Conservation (phyloP, 2,113 vertebrate species). For the Coptodon bakossiorum region DNA sequence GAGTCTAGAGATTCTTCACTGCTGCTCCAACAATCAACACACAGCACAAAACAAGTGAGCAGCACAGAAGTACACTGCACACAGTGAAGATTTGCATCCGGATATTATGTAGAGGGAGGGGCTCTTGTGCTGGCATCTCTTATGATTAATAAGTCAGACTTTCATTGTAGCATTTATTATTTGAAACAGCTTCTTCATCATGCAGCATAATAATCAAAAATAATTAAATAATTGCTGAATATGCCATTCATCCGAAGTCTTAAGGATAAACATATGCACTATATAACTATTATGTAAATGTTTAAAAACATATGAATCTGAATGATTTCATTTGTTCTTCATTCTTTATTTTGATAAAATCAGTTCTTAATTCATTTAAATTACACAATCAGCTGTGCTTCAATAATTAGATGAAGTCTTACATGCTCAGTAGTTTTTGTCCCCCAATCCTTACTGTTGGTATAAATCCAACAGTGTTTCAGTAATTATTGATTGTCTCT, state of each 20-base stretch:
- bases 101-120: rapidly evolving
- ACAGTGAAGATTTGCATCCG: not conserved
- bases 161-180: not conserved
- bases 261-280: not conserved
- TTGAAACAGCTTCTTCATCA: not conserved
- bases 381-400: not conserved
- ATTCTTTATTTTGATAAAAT: rapidly evolving
- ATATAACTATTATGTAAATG: rapidly evolving
- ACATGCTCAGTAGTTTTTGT: not conserved
- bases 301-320: not conserved
- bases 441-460: rapidly evolving
- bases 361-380: rapidly evolving
- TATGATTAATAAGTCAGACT: not conserved
- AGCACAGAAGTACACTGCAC: not conserved
- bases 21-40: not conserved
- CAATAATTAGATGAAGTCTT: not conserved
- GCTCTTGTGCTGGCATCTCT: not conserved
- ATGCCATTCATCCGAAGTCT: not conserved
- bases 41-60: not conserved
- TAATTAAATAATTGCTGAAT: not conserved
- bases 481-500: rapidly evolving
- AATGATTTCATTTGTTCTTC: rapidly evolving
- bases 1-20: not conserved
- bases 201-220: rapidly evolving
- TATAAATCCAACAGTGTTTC: not conserved